Evolutionary conservation across 2,113 vertebrate genomes (phyloP).

Genomic region (Etheostoma spectabile): DNA sequence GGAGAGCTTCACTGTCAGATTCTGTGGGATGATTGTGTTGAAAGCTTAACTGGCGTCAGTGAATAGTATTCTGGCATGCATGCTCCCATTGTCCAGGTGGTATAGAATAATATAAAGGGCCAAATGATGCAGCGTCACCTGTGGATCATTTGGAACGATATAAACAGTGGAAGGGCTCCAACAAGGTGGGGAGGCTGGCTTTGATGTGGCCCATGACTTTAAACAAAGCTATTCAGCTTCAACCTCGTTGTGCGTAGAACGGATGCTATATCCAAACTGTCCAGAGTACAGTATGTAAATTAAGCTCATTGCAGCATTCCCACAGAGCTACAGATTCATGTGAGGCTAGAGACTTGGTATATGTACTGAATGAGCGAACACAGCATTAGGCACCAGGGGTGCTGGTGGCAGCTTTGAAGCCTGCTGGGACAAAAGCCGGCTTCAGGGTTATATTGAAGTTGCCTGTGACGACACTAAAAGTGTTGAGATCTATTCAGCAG

Average conservation of each 20-base stretch:
- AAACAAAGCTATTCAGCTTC: neutral
- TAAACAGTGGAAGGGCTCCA: neutral
- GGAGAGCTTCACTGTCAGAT: neutral
- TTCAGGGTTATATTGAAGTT: constrained; percentile 8
- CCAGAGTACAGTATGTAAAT: neutral
- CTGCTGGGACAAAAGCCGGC: constrained; percentile 19
- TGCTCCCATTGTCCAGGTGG: constrained; percentile 2
- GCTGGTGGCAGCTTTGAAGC: constrained; percentile 6
- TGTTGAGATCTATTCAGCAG: neutral
- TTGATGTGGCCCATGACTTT: constrained; percentile 12
- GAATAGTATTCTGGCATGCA: neutral
- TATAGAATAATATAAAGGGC: neutral
- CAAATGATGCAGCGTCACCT: neutral
- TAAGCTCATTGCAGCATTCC: neutral
- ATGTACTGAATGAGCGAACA: neutral
- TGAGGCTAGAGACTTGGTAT: neutral
- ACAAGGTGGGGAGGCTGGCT: neutral
- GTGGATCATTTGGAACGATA: neutral
- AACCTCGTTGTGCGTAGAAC: neutral
- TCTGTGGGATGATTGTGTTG: neutral
- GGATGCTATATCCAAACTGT: neutral
- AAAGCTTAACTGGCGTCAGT: constrained; percentile 2
- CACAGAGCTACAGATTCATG: neutral
- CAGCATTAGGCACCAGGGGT: neutral
- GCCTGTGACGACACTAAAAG: neutral